phyloP scores from a whole-genome alignment of 2,113 vertebrate species.

The Smithornis capensis region DNA sequence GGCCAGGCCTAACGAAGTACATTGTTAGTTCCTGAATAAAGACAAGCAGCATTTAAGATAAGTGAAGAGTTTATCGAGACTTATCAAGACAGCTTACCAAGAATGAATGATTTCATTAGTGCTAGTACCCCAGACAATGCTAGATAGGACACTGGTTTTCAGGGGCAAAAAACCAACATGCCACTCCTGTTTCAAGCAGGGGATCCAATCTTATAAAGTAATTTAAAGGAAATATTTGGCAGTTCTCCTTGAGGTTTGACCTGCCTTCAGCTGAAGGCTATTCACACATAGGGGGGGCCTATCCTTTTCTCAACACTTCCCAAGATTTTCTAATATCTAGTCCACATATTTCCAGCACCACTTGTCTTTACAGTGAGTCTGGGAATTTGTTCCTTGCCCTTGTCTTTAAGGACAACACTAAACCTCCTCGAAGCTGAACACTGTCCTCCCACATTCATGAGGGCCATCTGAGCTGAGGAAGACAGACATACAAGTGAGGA shows the following conservation, averaged over 20 bases:
- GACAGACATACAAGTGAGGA: background rate
- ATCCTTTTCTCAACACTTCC: background rate
- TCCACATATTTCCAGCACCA: background rate
- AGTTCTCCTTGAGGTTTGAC: background rate
- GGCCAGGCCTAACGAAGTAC: background rate
- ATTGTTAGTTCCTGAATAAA: background rate
- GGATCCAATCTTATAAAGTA: background rate
- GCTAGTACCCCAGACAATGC: background rate
- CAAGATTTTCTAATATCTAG: background rate
- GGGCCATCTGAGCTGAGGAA: conserved; percentile 2
- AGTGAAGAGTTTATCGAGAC: background rate
- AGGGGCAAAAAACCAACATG: background rate
- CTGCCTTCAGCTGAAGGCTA: background rate
- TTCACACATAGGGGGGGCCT: background rate
- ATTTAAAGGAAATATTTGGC: background rate
- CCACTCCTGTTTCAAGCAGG: background rate
- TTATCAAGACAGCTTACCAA: background rate
- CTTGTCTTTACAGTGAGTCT: background rate
- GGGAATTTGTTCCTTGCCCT: background rate
- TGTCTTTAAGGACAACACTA: background rate
- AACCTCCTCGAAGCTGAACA: background rate
- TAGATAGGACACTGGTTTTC: background rate
- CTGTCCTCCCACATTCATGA: background rate
- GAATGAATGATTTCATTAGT: background rate
- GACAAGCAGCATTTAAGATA: background rate